These are phyloP conservation scores for Microctonus aethiopoides DNA, from an alignment of 2,888 invertebrate species.

Conservation along the genomic window DNA sequence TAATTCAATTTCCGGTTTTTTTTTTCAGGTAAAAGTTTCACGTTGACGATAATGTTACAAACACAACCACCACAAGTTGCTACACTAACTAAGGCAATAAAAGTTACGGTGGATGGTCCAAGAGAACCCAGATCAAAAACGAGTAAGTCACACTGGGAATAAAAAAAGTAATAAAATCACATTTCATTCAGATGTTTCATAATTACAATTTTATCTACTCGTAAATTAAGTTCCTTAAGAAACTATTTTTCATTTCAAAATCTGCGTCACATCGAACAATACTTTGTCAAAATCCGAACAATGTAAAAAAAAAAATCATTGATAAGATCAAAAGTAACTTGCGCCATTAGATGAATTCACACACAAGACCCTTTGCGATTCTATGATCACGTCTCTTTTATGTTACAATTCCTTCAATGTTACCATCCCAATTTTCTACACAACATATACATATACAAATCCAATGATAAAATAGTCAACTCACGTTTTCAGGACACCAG, in stretches of 20 bases:
- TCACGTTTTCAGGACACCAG: slow-evolving; percentile 74
- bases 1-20: too few relatives aligned
- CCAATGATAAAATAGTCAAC: slow-evolving; percentile 45
- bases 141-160: slow-evolving; percentile 50
- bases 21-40: slow-evolving; percentile 65
- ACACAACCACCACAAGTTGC: slow-evolving; percentile 65
- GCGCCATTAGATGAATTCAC: not conserved
- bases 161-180: too few relatives aligned
- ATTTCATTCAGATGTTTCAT: too few relatives aligned
- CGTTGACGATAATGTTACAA: slow-evolving; percentile 65
- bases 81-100: slow-evolving; percentile 62
- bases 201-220: too few relatives aligned
- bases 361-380: not conserved
- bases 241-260: too few relatives aligned
- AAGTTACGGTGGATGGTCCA: slow-evolving; percentile 64
- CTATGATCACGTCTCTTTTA: not conserved
- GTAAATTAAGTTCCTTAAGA: too few relatives aligned
- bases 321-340: not conserved
- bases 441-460: slow-evolving; percentile 3
- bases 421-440: not conserved
- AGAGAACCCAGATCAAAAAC: slow-evolving; percentile 64
- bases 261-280: not conserved
- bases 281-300: not conserved
- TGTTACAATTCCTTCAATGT: not conserved
- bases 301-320: not conserved